A percentile compares a stretch with the other conserved stretches of the same genome.
These are phyloP conservation scores for Leptoclinus maculatus DNA, from an alignment of 2,797 vertebrate species.

Conservation along the genomic window DNA sequence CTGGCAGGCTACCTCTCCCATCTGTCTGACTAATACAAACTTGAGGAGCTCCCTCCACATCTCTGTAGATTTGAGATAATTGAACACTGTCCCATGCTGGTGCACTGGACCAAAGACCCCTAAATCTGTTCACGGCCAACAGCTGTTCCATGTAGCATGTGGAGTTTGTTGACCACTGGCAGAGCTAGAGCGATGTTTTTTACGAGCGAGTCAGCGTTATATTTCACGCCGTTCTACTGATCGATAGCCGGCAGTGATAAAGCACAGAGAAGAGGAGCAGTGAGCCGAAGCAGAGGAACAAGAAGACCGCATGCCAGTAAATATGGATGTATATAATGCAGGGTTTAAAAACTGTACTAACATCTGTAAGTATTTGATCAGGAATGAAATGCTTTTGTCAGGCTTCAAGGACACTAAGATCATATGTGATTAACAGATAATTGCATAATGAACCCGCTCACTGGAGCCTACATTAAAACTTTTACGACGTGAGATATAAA, in stretches of 20 bases:
- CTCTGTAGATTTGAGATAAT: constrained; percentile 2
- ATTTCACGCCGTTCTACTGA: neutral
- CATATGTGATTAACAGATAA: neutral
- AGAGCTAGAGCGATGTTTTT: neutral
- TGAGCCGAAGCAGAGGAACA: neutral
- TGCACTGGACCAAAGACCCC: neutral
- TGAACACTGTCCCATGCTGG: neutral
- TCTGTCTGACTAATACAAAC: neutral
- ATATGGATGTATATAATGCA: no score
- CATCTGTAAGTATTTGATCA: no score
- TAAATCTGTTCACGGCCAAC: neutral
- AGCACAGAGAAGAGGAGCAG: neutral
- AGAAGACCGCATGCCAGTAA: neutral
- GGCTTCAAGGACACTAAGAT: neutral
- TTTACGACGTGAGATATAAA: neutral
- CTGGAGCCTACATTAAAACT: neutral
- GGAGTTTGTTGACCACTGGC: neutral
- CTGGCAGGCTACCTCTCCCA: neutral
- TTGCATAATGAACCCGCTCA: neutral
- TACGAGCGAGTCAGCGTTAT: neutral
- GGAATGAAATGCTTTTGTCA: neutral
- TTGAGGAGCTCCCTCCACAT: neutral
- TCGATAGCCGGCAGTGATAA: neutral
- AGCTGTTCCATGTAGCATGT: neutral
- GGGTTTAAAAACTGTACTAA: no score